Percentiles rank a stretch among this genome's conserved stretches.
Conservation (phyloP, 2,797 vertebrate genomes). For the Premnoplex brunnescens region DNA sequence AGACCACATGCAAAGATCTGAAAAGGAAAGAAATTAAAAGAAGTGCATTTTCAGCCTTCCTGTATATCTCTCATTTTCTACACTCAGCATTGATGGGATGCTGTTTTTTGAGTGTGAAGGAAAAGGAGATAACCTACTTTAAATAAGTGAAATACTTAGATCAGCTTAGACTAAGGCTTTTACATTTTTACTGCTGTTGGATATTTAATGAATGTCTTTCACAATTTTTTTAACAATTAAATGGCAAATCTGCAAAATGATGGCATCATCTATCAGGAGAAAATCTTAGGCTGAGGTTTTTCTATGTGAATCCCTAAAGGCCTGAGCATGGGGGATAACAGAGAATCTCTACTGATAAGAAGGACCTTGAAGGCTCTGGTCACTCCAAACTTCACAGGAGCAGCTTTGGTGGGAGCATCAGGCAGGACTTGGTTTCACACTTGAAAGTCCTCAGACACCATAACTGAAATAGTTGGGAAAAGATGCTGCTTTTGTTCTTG, state of each 20-base stretch:
- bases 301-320: neutral
- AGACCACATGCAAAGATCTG: neutral
- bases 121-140: neutral
- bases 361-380: neutral
- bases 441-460: neutral
- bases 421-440: neutral
- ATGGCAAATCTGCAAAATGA: neutral
- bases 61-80: neutral
- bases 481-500: slow-evolving; percentile 68
- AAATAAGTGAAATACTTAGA: neutral
- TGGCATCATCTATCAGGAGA: neutral
- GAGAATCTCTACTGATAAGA: neutral
- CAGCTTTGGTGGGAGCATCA: neutral
- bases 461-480: slow-evolving; percentile 8
- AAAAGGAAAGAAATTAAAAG: neutral
- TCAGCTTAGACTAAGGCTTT: neutral
- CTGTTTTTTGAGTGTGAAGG: neutral
- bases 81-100: neutral
- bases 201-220: neutral
- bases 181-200: neutral
- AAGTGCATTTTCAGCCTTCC: neutral
- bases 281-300: neutral
- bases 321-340: neutral
- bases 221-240: neutral
- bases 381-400: neutral